These are phyloP conservation scores for Ammodramus savannarum DNA, from an alignment of 2,113 vertebrate species.

Conservation along the genomic window DNA sequence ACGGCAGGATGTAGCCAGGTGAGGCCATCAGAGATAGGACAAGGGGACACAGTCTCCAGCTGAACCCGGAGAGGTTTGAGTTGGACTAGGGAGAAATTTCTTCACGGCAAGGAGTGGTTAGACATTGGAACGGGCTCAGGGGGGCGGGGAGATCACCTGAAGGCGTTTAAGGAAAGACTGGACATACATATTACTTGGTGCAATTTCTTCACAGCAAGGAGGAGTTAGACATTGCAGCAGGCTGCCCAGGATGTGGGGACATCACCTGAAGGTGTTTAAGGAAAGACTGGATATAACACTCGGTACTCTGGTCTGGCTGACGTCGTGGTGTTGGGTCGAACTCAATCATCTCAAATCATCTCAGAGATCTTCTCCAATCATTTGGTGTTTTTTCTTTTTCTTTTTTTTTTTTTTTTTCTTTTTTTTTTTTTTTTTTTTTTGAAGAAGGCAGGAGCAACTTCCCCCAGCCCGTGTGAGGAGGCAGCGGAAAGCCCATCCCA, in stretches of 20 bases:
- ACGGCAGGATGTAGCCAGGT: too few relatives aligned
- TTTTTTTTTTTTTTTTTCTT: too few relatives aligned
- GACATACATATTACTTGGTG: too few relatives aligned
- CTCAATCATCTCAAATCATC: too few relatives aligned
- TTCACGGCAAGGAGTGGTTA: not conserved
- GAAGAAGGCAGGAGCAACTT: rapidly evolving
- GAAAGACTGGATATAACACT: not conserved
- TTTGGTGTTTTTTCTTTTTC: too few relatives aligned
- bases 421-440: too few relatives aligned
- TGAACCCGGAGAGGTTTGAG: not conserved
- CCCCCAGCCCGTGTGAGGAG: too few relatives aligned
- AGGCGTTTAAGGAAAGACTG: not conserved
- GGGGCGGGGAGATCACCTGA: not conserved
- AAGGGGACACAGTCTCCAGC: rapidly evolving
- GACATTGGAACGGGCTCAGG: not conserved
- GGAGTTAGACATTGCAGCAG: too few relatives aligned
- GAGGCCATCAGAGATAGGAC: not conserved
- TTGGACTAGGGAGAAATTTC: not conserved
- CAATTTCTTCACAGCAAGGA: too few relatives aligned
- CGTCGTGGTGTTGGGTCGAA: not conserved
- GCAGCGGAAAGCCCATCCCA: rapidly evolving
- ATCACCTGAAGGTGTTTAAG: not conserved
- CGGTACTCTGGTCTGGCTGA: too few relatives aligned
- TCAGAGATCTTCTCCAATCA: not conserved
- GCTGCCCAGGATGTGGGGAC: too few relatives aligned